Evolutionary conservation across 2,113 vertebrate species (phyloP).

Genomic region (Butorides virescens): DNA sequence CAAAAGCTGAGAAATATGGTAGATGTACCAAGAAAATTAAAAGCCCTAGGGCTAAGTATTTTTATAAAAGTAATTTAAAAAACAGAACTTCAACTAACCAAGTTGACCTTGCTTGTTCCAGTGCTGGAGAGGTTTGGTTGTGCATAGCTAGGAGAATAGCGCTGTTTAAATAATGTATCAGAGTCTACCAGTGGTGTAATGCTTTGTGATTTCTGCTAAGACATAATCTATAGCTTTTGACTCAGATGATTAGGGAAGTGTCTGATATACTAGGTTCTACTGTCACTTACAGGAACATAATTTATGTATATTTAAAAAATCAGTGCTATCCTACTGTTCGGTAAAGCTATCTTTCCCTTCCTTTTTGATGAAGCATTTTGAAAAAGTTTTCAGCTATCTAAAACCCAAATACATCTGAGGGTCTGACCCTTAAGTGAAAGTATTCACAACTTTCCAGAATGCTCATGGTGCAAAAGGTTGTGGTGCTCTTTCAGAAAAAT

Average conservation of each 20-base stretch:
- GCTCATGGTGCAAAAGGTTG: not conserved
- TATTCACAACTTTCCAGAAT: not conserved
- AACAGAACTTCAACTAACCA: not conserved
- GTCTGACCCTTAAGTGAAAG: not conserved
- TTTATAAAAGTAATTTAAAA: not conserved
- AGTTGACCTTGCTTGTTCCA: not conserved
- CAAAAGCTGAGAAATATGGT: not conserved
- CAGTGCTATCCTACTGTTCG: not conserved
- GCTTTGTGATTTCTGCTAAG: not conserved
- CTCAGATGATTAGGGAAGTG: not conserved
- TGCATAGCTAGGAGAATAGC: not conserved
- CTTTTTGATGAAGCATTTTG: not conserved
- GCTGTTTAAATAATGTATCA: not conserved
- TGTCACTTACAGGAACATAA: not conserved
- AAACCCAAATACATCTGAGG: not conserved
- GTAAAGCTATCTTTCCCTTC: not conserved
- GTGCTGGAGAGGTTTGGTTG: not conserved
- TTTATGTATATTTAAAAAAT: not conserved
- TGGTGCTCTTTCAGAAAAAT: not conserved
- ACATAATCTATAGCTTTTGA: not conserved
- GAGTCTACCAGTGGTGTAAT: not conserved
- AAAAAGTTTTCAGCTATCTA: not conserved
- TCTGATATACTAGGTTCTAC: not conserved
- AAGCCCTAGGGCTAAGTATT: not conserved
- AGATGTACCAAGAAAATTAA: slow-evolving; percentile 14